Evolutionary conservation across 2,113 vertebrate genomes (phyloP).

Genomic region (Sinosuthora webbiana): DNA sequence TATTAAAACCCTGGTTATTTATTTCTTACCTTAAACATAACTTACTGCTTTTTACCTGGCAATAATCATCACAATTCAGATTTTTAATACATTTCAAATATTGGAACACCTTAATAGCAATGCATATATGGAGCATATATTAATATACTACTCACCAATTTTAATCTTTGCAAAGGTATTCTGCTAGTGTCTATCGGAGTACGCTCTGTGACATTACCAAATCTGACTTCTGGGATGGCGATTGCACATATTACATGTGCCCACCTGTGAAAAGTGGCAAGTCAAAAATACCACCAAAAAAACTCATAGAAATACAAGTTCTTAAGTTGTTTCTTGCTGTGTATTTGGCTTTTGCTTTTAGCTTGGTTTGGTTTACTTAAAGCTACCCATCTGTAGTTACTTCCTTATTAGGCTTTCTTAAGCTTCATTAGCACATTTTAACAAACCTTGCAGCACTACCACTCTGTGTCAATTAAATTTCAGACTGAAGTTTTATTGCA

Average conservation of each 20-base stretch:
- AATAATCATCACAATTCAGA: neutral
- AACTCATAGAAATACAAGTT: neutral
- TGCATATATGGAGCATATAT: slow-evolving; percentile 12
- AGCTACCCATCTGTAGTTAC: neutral
- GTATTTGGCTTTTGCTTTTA: neutral
- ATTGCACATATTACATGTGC: slow-evolving; percentile 94
- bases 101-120: slow-evolving; percentile 2
- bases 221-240: slow-evolving; percentile 92
- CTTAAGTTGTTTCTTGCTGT: neutral
- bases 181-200: slow-evolving; percentile 88
- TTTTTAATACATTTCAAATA: slow-evolving; percentile 12
- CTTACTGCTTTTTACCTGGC: neutral
- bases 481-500: neutral
- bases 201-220: slow-evolving; percentile 86
- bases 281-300: slow-evolving; percentile 53
- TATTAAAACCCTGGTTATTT: neutral
- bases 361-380: neutral
- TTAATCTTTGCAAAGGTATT: slow-evolving; percentile 92
- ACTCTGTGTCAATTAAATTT: neutral
- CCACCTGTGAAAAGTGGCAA: slow-evolving; percentile 83
- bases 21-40: neutral
- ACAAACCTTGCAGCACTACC: neutral
- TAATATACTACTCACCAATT: slow-evolving; percentile 85
- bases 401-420: neutral
- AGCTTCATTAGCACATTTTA: neutral